Percentiles rank a stretch among this genome's conserved stretches.
Evolutionary conservation across 2,888 invertebrate species (phyloP).

Genomic region (Synergus gifuensis): DNA sequence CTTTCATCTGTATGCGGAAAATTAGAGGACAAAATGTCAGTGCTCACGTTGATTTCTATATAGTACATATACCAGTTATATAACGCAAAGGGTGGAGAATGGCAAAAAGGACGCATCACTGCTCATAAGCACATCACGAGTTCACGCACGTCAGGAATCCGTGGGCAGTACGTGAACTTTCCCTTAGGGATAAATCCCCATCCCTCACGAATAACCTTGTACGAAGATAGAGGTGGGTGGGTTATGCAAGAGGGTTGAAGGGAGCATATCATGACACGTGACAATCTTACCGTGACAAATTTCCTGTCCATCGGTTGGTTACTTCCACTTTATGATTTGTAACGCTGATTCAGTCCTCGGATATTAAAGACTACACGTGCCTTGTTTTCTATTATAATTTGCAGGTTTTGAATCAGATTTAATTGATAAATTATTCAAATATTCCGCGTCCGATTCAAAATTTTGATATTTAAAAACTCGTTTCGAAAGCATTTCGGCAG

Average conservation of each 20-base stretch:
- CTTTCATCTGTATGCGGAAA: background rate
- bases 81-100: background rate
- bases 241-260: background rate
- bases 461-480: too few species aligned
- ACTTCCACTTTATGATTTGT: slow-evolving; percentile 39
- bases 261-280: background rate
- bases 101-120: background rate
- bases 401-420: too few species aligned
- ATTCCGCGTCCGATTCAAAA: too few species aligned
- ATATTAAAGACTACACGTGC: background rate
- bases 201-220: background rate
- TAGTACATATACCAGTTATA: background rate
- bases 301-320: background rate
- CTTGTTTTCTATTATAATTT: background rate
- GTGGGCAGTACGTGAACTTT: slow-evolving; percentile 5
- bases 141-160: slow-evolving; percentile 2
- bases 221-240: background rate
- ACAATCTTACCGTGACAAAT: background rate
- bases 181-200: background rate
- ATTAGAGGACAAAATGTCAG: background rate
- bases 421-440: too few species aligned
- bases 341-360: background rate
- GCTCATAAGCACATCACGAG: background rate
- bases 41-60: background rate
- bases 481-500: too few species aligned